Base-by-base conservation (phyloP, 1,140 invertebrate genomes). In the Episyrphus balteatus region DNA sequence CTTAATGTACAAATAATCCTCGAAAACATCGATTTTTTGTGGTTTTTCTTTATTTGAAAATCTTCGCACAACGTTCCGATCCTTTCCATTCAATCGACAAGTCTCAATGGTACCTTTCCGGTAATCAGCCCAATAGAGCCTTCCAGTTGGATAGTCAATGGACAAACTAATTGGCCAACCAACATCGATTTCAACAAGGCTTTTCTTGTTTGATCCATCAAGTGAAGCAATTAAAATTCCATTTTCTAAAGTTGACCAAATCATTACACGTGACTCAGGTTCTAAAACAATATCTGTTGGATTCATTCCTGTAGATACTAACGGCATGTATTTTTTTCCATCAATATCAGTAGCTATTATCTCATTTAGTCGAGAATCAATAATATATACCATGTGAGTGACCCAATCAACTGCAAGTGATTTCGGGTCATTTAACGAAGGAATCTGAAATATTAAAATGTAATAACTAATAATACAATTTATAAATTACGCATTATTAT, bases 341-440 rank as follows among this genome's bases (percentile, higher is more conserved):
- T 81, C 74, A 3, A 81, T 69, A 39, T 74, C 74, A 3, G 77
- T 70, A 6, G 79, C 77, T 32, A 75, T 74, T 36, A 90, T 79
- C 46, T 71, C 52, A 42, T 62, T 62, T 42, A 60, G 73, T 61
- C 55, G 79, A 21, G 75, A 75, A 66, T 88, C 84, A 7, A 83
- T 78, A 67, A 83, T 83, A 67, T 89, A 92, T 14, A 92, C 65
- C 44, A 78, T 73, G 48, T 77, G 73, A 0, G 79, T 76, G 6
- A 85, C 70, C 78, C 83, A 87, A 68, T 92, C 88, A 15, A 92
- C 75, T 5, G 83, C 78, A 34, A 93, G 67, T 12, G 85, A 86
- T 55, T 83, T 77, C 0, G 88, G 83, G 44, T 77, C 61, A 36
- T 59, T 71, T 14, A 56, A 37, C 32, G 58, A 55, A 10, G 64